Evolutionary conservation across 2,113 vertebrate species (phyloP).

Genomic region (Muscicapa adusta): DNA sequence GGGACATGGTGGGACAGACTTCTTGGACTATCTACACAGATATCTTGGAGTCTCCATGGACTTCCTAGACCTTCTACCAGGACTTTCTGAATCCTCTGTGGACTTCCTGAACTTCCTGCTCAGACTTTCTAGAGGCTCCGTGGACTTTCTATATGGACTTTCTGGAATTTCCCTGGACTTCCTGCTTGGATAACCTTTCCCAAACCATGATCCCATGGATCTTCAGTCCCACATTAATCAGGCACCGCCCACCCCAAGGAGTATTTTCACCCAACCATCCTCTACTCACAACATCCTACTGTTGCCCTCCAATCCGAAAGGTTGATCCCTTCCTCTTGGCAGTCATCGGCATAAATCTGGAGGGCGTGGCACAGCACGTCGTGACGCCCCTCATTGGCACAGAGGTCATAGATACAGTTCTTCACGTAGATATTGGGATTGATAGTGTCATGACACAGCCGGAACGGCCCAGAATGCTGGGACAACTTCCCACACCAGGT

Average conservation of each 20-base stretch:
- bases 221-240: background rate
- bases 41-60: no score
- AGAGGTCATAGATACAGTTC: constrained; percentile 75
- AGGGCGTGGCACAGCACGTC: constrained; percentile 63
- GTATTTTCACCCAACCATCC: background rate
- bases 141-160: background rate
- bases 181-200: background rate
- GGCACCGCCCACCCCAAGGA: background rate
- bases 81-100: background rate
- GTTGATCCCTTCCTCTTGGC: constrained; percentile 56
- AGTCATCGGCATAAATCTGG: constrained; percentile 62
- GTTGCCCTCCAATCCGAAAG: constrained; percentile 71
- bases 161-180: background rate
- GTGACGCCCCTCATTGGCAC: constrained; percentile 22
- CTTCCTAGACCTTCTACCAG: background rate
- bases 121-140: background rate
- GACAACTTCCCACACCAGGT: background rate
- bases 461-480: constrained; percentile 53
- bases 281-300: constrained; percentile 77
- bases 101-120: background rate
- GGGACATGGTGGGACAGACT: background rate
- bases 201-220: background rate
- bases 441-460: constrained; percentile 48
- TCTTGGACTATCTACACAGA: background rate
- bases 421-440: constrained; percentile 57